Conservation (phyloP, 2,113 vertebrate species). For the Chrysochloris asiatica region DNA sequence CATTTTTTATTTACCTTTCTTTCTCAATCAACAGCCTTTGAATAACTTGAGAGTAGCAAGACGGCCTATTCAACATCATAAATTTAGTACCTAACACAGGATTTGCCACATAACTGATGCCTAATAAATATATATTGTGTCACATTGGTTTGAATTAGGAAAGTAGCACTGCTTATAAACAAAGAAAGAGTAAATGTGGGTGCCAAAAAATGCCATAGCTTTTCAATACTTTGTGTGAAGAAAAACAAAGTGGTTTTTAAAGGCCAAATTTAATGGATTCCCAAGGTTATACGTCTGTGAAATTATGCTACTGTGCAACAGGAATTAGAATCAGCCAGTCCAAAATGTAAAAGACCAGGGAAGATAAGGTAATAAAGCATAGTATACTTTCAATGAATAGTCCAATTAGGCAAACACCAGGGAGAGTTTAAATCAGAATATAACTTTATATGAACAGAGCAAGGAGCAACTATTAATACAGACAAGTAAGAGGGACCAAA, state of each 20-base stretch:
- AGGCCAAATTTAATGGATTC: conserved; percentile 72
- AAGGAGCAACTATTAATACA: conserved; percentile 24
- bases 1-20: neutral
- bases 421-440: conserved; percentile 57
- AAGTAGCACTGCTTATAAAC: neutral
- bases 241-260: conserved; percentile 61
- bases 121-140: neutral
- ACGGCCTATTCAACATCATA: neutral
- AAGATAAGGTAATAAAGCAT: conserved; percentile 67
- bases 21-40: neutral
- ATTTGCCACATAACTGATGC: neutral
- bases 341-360: conserved; percentile 62
- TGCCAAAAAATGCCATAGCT: conserved; percentile 56
- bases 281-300: conserved; percentile 56
- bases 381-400: conserved; percentile 60
- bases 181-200: neutral
- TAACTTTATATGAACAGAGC: conserved; percentile 56
- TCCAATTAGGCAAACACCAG: conserved; percentile 69
- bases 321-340: conserved; percentile 59
- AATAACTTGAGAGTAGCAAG: neutral
- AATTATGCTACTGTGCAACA: conserved; percentile 41
- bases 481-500: neutral
- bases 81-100: neutral
- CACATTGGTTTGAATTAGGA: neutral
- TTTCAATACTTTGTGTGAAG: conserved; percentile 30